Base-by-base conservation (phyloP, 92 coral and sea anemone species). In the Diadumene lineata region DNA sequence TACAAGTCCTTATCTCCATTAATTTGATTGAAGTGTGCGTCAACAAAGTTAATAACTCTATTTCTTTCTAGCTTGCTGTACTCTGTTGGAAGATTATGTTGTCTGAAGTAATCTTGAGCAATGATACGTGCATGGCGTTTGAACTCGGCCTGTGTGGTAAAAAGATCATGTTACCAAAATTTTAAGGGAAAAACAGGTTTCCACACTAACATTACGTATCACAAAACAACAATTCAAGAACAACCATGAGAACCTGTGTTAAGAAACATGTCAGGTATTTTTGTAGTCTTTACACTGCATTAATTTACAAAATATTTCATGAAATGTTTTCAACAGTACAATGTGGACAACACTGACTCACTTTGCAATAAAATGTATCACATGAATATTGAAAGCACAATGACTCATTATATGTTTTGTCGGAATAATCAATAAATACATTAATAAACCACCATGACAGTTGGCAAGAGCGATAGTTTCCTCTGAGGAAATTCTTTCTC, bases 51-150 rank as follows among this genome's bases (percentile, higher is more conserved):
- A n/a, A 72, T 31, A 13, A 72, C 65, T 72, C 23, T 72, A 31
- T 43, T 30, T 32, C 77, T 34, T 15, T 56, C 32, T 19, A 50
- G 66, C 66, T 34, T 72, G 77, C 57, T 56, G 77, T 72, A 60
- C 10, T 34, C 29, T 27, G 38, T 24, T 11, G 64, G 67, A 56
- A 56, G 28, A 56, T 15, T 65, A 57, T 56, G 50, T 33, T 56
- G 64, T 44, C 69, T 83, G 27, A 83, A 25, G 73, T 75, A 83
- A 56, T 70, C 89, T 79, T 90, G 75, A 27, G 79, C 65, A 73
- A 73, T 79, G 50, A 71, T 77, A 34, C 80, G 90, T 28, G 85
- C 89, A 63, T 66, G 67, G 31, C 73, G 65, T 84, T 84, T 83
- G 85, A 87, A 78, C 28, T 80, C 76, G 28, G 81, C 92, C 96